Evolutionary conservation across 2,113 vertebrate genomes (phyloP).

Genomic region (Colistium nudipinnis): DNA sequence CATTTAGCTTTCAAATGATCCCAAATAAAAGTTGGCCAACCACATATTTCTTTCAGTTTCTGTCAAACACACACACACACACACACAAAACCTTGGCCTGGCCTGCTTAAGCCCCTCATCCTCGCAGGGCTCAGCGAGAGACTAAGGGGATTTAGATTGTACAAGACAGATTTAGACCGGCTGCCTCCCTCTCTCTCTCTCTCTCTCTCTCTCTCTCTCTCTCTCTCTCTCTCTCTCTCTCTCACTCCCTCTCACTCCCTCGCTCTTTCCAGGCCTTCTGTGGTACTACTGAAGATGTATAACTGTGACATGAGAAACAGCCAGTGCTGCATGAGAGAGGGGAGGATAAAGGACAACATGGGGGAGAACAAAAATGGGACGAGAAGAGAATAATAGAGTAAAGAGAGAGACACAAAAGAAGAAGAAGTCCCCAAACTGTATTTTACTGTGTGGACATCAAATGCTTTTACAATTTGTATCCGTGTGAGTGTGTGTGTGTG

Average conservation of each 20-base stretch:
- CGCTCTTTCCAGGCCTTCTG: conserved; percentile 30
- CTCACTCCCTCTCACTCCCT: conserved; percentile 33
- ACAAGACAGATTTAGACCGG: conserved; percentile 73
- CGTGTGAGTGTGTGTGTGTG: conserved; percentile 25
- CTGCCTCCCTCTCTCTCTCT: conserved; percentile 52
- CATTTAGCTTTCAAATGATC: conserved; percentile 55
- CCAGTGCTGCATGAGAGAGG: conserved; percentile 9
- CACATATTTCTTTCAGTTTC: conserved; percentile 18
- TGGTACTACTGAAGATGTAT: conserved; percentile 34
- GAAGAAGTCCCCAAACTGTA: no score
- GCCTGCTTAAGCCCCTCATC: conserved; percentile 56
- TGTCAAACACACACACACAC: conserved; percentile 28
- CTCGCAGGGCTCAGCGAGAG: conserved; percentile 67
- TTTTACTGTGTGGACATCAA: not conserved
- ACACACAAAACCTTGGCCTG: conserved; percentile 29
- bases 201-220: conserved; percentile 19
- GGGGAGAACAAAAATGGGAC: conserved; percentile 7
- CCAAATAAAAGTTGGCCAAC: conserved; percentile 24
- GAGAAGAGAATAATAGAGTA: not conserved
- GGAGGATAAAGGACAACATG: conserved; percentile 7
- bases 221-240: conserved; percentile 38
- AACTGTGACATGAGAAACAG: conserved; percentile 50
- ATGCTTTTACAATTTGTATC: no score
- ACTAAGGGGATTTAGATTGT: conserved; percentile 73
- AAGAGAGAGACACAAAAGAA: not conserved